Percentiles rank a stretch among this genome's conserved stretches.
Evolutionary conservation across 2,113 vertebrate species (phyloP).

Genomic region (human (Homo sapiens)): GRCh38 chr3:190191001-190191500

Average conservation of each 20-base stretch:
- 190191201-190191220: not conserved
- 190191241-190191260: not conserved
- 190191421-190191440: not conserved
- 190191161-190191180: not conserved
- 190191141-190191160: not conserved
- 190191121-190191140: not conserved
- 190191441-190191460: not conserved
- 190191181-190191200: not conserved
- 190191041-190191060: not conserved
- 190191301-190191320: not conserved
- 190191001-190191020: not conserved
- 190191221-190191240: not conserved
- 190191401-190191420: not conserved
- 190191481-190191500: not conserved
- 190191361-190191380: not conserved
- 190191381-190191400: not conserved
- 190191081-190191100: not conserved
- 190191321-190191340: not conserved
- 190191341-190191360: not conserved
- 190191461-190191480: not conserved
- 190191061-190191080: not conserved
- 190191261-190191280: conserved; percentile 14
- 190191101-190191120: not conserved
- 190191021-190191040: not conserved
- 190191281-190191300: not conserved